Base-by-base conservation (phyloP, 2,113 vertebrate species). In the Atherinomorus stipes region DNA sequence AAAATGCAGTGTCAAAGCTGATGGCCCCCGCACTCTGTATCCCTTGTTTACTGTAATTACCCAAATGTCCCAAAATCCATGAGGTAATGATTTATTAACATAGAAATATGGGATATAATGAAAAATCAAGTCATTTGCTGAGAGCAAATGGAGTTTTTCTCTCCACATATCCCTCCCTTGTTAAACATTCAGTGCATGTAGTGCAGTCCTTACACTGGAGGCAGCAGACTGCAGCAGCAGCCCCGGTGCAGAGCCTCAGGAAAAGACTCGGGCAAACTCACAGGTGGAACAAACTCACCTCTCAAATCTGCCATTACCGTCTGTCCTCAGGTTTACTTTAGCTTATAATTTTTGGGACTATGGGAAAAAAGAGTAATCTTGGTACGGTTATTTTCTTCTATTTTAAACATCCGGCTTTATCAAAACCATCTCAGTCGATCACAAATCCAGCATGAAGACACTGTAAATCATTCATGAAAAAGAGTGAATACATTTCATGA, bases 11-110 rank as follows among this genome's bases (percentile, higher is more conserved):
- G 8, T 25, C 45, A 57, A 64, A 26, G 61, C 70, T 71, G 72
- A 74, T 47, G 70, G 60, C 56, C 60, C 3, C 25, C 42, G 62
- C 52, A 22, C 52, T 64, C 38, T 63, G 66, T 64, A 74, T 73
- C 42, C 70, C 85, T 82, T 85, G 80, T 82, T 80, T 76, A 79
- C 70, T 78, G 75, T 84, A 83, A 85, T 89, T 80, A 74, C 58
- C 74, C 47, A 78, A 68, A 85, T 65, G 73, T 80, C 53, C 66
- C 50, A 26, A 74, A 83, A 85, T 84, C 79, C 84, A 81, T 57
- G 70, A 72, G 71, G 44, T 78, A 70, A 75, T 78, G 52, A 84
- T 83, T 83, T 86, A 84, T 83, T 76, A 50, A 86, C 76, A 58
- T 19, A 50, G 61, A 76, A 70, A 73, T 54, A 40, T 71, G 58